Percentiles rank a stretch among this genome's conserved stretches.
Conservation (phyloP, 2,113 vertebrate species). For the Dasyprocta punctata region DNA sequence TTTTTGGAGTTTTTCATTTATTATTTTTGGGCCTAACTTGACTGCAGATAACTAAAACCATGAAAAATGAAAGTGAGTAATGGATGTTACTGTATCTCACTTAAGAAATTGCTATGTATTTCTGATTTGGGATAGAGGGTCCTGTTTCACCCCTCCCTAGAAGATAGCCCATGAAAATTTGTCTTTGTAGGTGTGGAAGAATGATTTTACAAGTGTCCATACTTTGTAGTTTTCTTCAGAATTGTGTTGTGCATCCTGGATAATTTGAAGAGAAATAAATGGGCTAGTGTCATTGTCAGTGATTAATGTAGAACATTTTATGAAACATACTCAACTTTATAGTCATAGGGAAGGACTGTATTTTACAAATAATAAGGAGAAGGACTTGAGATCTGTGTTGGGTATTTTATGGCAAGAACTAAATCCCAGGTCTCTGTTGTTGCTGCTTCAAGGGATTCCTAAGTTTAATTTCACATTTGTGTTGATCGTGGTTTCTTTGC, state of each 20-base stretch:
- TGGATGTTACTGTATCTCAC: not conserved
- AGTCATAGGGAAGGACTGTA: not conserved
- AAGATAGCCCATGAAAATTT: not conserved
- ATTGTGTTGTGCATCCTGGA: not conserved
- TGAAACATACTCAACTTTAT: not conserved
- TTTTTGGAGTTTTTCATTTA: not conserved
- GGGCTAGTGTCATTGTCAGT: not conserved
- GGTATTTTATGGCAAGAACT: not conserved
- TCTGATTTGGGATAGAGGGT: not conserved
- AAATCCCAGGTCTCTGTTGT: not conserved
- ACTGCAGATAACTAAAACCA: not conserved
- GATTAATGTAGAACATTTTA: not conserved
- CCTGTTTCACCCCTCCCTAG: not conserved
- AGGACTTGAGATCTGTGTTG: not conserved
- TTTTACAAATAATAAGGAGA: not conserved
- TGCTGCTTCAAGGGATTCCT: not conserved
- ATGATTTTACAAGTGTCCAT: not conserved
- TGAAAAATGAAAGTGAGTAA: not conserved
- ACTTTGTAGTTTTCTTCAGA: constrained; percentile 15
- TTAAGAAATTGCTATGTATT: not conserved
- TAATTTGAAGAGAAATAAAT: not conserved
- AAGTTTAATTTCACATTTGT: constrained; percentile 39
- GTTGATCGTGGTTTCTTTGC: not conserved
- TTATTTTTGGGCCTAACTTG: not conserved
- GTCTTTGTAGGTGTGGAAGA: not conserved